These are phyloP conservation scores for Sussaba pulchella DNA, from an alignment of 2,888 invertebrate genomes.

Conservation along the genomic window DNA sequence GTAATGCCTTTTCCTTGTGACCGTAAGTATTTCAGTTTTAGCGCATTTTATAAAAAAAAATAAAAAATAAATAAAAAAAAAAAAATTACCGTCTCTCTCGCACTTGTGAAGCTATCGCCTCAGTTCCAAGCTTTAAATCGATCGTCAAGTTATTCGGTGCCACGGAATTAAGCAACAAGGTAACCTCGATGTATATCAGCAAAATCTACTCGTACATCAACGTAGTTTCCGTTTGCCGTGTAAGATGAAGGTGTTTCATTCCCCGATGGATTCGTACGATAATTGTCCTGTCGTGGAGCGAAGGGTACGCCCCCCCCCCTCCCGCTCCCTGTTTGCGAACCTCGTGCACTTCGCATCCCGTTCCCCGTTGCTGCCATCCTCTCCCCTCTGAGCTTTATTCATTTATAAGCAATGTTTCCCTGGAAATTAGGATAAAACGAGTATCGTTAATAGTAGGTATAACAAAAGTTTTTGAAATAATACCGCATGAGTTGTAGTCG, in stretches of 20 bases:
- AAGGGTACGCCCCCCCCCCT: conserved; percentile 5
- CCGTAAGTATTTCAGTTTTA: no score
- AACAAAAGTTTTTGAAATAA: conserved; percentile 7
- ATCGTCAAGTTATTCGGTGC: background rate
- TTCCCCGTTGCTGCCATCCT: background rate
- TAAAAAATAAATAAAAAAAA: no score
- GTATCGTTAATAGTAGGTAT: conserved; percentile 1
- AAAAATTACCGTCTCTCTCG: no score
- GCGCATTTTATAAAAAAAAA: no score
- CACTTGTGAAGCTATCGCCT: no score
- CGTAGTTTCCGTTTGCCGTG: background rate
- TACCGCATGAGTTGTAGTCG: conserved; percentile 3
- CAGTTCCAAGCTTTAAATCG: background rate
- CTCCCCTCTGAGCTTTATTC: conserved; percentile 6
- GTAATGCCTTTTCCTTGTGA: no score
- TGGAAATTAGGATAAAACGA: background rate
- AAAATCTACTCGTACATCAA: background rate
- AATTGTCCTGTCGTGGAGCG: conserved; percentile 13
- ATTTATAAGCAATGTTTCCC: conserved; percentile 19
- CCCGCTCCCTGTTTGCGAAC: background rate
- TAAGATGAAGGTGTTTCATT: conserved; percentile 10
- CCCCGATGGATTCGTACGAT: conserved; percentile 7
- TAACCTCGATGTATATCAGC: background rate
- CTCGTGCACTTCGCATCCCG: conserved; percentile 1
- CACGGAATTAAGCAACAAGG: conserved; percentile 3